phyloP scores from a whole-genome alignment of 2,797 vertebrate species.

The Characodon lateralis region DNA sequence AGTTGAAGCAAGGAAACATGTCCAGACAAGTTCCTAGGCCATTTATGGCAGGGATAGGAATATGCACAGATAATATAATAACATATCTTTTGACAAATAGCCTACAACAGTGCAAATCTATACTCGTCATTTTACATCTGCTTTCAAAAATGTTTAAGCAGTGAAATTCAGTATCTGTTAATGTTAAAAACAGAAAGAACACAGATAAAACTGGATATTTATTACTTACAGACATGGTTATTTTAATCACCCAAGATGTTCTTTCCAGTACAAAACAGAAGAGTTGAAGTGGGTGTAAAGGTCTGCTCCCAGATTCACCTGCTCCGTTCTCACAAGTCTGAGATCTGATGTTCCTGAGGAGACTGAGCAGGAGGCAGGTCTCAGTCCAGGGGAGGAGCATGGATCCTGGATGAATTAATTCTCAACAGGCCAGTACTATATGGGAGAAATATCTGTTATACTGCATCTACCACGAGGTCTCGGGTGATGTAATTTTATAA shows the following conservation, averaged over 20 bases:
- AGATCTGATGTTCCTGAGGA: neutral
- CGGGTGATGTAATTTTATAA: neutral
- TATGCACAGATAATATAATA: neutral
- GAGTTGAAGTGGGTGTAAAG: accelerated
- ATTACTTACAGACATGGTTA: conserved; percentile 69
- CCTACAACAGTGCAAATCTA: neutral
- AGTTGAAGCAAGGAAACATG: conserved; percentile 47
- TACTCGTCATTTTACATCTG: neutral
- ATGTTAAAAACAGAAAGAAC: accelerated
- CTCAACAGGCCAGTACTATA: neutral
- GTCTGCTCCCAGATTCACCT: neutral
- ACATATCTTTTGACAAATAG: neutral
- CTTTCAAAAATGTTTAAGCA: neutral
- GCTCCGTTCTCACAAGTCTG: neutral
- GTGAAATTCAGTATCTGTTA: neutral
- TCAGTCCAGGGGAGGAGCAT: conserved; percentile 1
- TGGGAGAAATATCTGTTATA: neutral
- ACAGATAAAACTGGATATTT: neutral
- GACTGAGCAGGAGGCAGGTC: conserved; percentile 12
- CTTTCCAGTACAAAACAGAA: neutral
- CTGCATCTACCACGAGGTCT: neutral
- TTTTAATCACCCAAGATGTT: conserved; percentile 2
- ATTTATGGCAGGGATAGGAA: neutral
- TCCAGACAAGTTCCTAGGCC: conserved; percentile 44
- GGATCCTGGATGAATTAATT: neutral